Base-by-base conservation (phyloP, 2,797 vertebrate genomes). In the Leuciscus waleckii region DNA sequence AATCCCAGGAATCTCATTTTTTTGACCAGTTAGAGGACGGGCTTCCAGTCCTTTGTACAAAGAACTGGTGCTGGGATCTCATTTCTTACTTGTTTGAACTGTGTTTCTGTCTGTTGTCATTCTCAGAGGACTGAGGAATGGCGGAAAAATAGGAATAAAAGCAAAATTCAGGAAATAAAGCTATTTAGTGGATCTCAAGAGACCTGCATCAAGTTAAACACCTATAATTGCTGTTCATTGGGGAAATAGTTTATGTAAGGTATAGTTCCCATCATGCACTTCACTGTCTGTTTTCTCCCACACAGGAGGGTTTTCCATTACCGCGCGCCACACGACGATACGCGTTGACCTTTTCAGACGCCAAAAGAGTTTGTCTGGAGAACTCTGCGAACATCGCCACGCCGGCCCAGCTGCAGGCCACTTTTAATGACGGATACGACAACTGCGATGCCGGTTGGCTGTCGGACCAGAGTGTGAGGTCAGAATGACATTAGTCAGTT, bases 391-490 rank as follows among this genome's bases (percentile, higher is more conserved):
- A 82, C 83, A 96, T 99, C 0, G 97, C 98, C 0, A 95, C 95
- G 0, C 96, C 97, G 0, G 92, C 92, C 19, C 97, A 99, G 90
- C 96, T 99, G 63, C 97, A 97, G 92, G 96, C 96, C 1, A 96
- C 98, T 43, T 99, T 98, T 1, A 96, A 97, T 65, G 98, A 99
- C 0, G 98, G 98, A 82, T 98, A 97, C 4, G 97, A 99, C 92
- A 98, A 99, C 92, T 99, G 98, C 0, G 98, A 98, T 0, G 98
- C 98, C 0, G 98, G 98, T 84, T 99, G 98, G 98, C 95, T 99
- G 35, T 95, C 97, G 0, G 98, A 99, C 92, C 96, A 93, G 92
- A 97, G 95, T 0, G 98, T 98, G 67, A 93, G 98, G 98, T 99
- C 90, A 94, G 92, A 0, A 49, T 46, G 6, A 51, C 61, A n/a